Percentiles rank a stretch among this genome's conserved stretches.
Conservation (phyloP, 2,888 invertebrate species). For the Tenthredo distinguenda region DNA sequence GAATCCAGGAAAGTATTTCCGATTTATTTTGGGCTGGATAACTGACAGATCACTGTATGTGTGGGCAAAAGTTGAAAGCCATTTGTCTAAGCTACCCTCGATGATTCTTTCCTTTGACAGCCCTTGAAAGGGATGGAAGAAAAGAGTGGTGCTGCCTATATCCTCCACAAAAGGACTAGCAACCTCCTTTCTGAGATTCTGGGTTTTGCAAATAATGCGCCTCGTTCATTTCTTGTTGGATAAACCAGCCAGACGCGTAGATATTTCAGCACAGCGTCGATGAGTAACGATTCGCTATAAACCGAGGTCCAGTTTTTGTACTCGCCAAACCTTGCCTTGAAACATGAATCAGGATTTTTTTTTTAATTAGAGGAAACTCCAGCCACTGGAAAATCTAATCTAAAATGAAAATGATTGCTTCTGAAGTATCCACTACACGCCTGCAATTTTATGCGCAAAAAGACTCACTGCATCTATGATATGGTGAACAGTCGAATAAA, state of each 20-base stretch:
- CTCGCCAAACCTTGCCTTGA: background rate
- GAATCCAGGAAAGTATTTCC: background rate
- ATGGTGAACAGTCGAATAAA: background rate
- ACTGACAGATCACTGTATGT: background rate
- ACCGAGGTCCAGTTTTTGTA: background rate
- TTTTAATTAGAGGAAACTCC: background rate
- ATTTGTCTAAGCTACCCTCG: slow-evolving; percentile 19
- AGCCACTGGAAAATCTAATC: background rate
- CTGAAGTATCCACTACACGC: background rate
- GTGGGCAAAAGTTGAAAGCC: slow-evolving; percentile 1
- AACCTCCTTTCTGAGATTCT: slow-evolving; percentile 21
- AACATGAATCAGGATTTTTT: background rate
- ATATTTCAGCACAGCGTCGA: background rate
- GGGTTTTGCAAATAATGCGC: background rate
- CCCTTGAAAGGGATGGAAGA: slow-evolving; percentile 1
- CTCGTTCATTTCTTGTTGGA: slow-evolving; percentile 18
- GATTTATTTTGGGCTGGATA: background rate
- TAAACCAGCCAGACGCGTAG: background rate
- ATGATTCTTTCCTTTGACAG: background rate
- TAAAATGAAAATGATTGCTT: background rate
- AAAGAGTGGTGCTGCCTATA: background rate
- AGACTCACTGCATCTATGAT: background rate
- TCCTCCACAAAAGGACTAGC: background rate
- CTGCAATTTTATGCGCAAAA: background rate
- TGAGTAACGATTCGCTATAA: background rate